Evolutionary conservation across 2,113 vertebrate species (phyloP), one percentile per base, ranked within the genome.

Genomic region (Pionites leucogaster): DNA sequence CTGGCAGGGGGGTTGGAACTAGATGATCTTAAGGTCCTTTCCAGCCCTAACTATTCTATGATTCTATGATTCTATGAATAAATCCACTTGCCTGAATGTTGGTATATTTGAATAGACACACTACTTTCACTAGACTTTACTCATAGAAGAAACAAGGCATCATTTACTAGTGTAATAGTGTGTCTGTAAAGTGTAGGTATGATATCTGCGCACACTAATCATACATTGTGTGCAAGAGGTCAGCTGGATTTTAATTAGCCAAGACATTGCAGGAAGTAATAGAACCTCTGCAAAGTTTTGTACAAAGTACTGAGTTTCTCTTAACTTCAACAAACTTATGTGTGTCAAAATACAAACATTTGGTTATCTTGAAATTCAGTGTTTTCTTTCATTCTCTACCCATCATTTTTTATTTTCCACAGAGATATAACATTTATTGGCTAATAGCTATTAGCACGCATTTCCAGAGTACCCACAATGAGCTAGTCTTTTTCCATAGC

Each of bases 291-390:
- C 74, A 84, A 67, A 60, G 37, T 65, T 88, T 78, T 79, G 11
- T 75, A 31, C 3, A 8, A 84, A 92, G 52, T n/a, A 7, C 13
- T 23, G n/a, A 44, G 16, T 65, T 94, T 92, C 82, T 82, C 62
- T 92, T 62, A 49, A 9, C 41, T 81, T 86, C 74, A 79, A 41
- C 68, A 74, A 74, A 70, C 8, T 12, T 47, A 18, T 0, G 0
- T 57, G 13, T 79, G 75, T 84, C 47, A 94, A 93, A 90, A 84
- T 37, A 79, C 4, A 81, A 92, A 88, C 35, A 72, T 92, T 92
- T 82, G 47, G 24, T 94, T 69, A 60, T 78, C 72, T 41, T 72
- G 57, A 81, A 95, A 71, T 15, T 90, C 60, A 70, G 14, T 60
- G 17, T 63, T 91, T 92, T 72, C 86, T 89, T 96, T 89, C 7